Evolutionary conservation across 2,797 vertebrate genomes (phyloP).

Genomic region (Myotis findleyi): DNA sequence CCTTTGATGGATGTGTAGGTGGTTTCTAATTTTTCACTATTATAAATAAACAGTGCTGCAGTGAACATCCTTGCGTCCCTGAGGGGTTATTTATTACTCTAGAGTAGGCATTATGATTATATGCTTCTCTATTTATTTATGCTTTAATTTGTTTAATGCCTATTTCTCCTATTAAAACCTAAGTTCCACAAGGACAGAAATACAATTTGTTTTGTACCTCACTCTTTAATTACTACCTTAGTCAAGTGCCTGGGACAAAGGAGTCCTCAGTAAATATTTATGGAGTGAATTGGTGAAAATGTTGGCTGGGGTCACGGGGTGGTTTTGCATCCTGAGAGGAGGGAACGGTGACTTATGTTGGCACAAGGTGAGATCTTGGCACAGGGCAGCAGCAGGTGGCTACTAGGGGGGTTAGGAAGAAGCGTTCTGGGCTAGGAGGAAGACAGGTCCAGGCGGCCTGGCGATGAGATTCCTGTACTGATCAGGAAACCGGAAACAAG

Average conservation of each 20-base stretch:
- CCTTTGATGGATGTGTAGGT: background rate
- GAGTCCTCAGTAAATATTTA: background rate
- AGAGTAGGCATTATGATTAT: background rate
- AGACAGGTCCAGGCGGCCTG: background rate
- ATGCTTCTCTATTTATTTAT: background rate
- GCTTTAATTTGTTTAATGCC: background rate
- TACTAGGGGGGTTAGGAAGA: background rate
- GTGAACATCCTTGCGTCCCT: background rate
- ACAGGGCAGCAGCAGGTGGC: background rate
- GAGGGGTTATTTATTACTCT: background rate
- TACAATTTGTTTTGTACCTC: background rate
- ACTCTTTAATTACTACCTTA: background rate
- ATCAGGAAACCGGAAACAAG: background rate
- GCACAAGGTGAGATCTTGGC: constrained; percentile 17
- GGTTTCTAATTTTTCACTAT: background rate
- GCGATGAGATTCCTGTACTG: background rate
- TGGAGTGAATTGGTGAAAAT: background rate
- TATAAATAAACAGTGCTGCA: background rate
- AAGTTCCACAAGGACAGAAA: constrained; percentile 30
- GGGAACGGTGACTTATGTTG: background rate
- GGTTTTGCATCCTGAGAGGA: background rate
- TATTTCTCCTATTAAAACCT: constrained; percentile 14
- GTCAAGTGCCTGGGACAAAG: background rate
- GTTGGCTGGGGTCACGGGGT: background rate
- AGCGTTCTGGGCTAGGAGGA: background rate